phyloP scores from a whole-genome alignment of 2,888 invertebrate genomes.

The Epirrhoe alternata region DNA sequence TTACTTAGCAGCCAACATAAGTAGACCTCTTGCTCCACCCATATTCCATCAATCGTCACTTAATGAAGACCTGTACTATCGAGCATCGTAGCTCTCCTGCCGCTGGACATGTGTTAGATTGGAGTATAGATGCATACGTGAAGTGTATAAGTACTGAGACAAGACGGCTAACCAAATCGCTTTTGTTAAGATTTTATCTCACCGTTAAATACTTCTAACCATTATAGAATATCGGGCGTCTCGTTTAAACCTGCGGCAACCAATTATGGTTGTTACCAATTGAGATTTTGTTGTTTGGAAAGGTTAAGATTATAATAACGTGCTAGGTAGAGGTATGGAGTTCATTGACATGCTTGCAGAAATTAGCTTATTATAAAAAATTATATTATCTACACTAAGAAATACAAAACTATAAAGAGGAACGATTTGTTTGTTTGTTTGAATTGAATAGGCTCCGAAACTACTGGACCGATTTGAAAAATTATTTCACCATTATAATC shows the following conservation, averaged over 20 bases:
- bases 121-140: slow-evolving; percentile 78
- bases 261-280: slow-evolving; percentile 72
- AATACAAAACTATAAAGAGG: no score
- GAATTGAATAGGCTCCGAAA: no score
- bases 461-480: no score
- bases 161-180: slow-evolving; percentile 83
- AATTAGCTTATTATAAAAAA: slow-evolving; percentile 2
- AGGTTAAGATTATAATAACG: slow-evolving; percentile 42
- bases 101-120: slow-evolving; percentile 66
- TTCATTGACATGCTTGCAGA: slow-evolving; percentile 33
- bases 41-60: slow-evolving; percentile 45
- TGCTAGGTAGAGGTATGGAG: slow-evolving; percentile 21
- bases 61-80: slow-evolving; percentile 47
- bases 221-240: slow-evolving; percentile 78
- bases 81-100: slow-evolving; percentile 56
- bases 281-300: slow-evolving; percentile 65
- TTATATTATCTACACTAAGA: no score
- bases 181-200: slow-evolving; percentile 84
- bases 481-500: no score
- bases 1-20: slow-evolving; percentile 68
- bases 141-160: slow-evolving; percentile 79
- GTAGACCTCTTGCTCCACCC: slow-evolving; percentile 58
- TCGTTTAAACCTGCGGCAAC: slow-evolving; percentile 74
- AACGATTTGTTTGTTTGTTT: no score
- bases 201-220: slow-evolving; percentile 83